Evolutionary conservation across 2,113 vertebrate genomes (phyloP).

Genomic region (Toxostoma redivivum): DNA sequence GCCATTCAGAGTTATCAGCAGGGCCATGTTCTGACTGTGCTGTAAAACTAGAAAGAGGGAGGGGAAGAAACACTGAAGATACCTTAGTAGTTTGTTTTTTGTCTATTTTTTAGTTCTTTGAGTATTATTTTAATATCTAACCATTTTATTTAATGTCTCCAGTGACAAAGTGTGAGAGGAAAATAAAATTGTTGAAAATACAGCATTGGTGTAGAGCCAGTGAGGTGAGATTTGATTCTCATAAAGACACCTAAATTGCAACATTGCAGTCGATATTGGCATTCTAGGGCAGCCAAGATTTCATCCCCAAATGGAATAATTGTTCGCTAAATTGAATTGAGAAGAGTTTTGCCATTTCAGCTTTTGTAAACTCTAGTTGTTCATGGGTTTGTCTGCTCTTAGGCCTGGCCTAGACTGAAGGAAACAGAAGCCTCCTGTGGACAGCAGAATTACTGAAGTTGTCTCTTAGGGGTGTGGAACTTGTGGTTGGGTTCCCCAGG

Average conservation of each 20-base stretch:
- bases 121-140: neutral
- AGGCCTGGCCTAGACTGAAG: neutral
- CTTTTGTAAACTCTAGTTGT: neutral
- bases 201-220: rapidly evolving
- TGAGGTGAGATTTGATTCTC: neutral
- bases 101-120: rapidly evolving
- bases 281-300: neutral
- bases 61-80: neutral
- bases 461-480: neutral
- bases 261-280: neutral
- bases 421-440: neutral
- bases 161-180: rapidly evolving
- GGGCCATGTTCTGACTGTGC: neutral
- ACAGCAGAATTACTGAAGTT: neutral
- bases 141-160: neutral
- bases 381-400: neutral
- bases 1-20: neutral
- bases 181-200: neutral
- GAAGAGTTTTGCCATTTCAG: neutral
- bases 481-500: neutral
- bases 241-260: neutral
- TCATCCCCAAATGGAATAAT: neutral
- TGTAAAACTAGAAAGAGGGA: neutral
- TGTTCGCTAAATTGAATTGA: neutral
- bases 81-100: neutral